A percentile compares a stretch with the other conserved stretches of the same genome.
Evolutionary conservation across 2,888 invertebrate species (phyloP).

Genomic region (Phengaris alcon): DNA sequence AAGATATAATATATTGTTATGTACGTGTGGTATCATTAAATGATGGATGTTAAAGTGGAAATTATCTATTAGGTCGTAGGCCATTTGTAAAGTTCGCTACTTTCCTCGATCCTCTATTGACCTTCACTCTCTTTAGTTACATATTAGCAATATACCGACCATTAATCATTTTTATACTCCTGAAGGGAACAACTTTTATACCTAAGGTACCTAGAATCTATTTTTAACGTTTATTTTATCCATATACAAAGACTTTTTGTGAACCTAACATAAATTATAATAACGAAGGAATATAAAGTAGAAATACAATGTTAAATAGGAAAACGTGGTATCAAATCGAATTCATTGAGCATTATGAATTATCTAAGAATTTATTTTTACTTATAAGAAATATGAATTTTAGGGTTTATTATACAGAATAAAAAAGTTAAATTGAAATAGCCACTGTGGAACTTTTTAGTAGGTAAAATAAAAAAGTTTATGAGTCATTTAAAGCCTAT

Average conservation of each 20-base stretch:
- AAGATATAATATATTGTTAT: conserved; percentile 25
- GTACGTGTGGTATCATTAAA: conserved; percentile 26
- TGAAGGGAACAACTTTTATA: conserved; percentile 34
- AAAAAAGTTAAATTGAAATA: neutral
- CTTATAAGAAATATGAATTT: neutral
- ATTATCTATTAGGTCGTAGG: conserved; percentile 28
- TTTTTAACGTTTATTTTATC: neutral
- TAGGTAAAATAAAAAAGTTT: neutral
- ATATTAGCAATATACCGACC: neutral
- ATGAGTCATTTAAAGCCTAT: neutral
- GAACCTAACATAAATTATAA: conserved; percentile 5
- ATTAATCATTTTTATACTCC: conserved; percentile 29
- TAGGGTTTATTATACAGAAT: neutral
- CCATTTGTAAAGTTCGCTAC: conserved; percentile 10
- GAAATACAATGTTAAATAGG: neutral
- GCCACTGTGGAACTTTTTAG: neutral
- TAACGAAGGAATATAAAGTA: neutral
- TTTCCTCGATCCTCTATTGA: neutral
- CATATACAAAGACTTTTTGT: neutral
- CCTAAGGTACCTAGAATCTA: neutral
- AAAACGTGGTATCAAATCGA: conserved; percentile 16
- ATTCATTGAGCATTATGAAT: conserved; percentile 7
- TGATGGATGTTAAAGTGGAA: conserved; percentile 27
- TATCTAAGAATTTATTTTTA: conserved; percentile 5
- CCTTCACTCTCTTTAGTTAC: conserved; percentile 4